These are phyloP conservation scores for Anastatus disparis DNA, from an alignment of 1,140 invertebrate genomes.

Conservation along the genomic window DNA sequence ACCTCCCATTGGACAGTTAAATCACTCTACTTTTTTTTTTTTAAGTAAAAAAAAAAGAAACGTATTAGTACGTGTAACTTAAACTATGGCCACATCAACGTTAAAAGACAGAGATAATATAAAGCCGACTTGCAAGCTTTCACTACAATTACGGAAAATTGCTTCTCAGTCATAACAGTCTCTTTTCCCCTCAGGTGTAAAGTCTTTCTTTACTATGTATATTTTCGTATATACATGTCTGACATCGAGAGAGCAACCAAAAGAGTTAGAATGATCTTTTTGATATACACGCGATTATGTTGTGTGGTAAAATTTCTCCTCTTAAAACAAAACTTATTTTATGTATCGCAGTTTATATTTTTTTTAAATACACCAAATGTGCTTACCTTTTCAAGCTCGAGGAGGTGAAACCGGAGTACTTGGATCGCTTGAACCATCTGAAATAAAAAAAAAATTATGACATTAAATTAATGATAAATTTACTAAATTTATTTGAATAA, in stretches of 20 bases:
- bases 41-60: too few species aligned
- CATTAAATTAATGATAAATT: too few species aligned
- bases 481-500: too few species aligned
- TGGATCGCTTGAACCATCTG: constrained; percentile 99
- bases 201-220: constrained; percentile 23
- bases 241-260: too few species aligned
- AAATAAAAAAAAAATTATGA: constrained; percentile 74
- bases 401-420: constrained; percentile 99
- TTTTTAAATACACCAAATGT: too few species aligned
- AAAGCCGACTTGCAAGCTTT: constrained; percentile 56
- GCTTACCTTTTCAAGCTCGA: constrained; percentile 99
- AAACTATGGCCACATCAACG: constrained; percentile 2
- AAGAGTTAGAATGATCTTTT: neutral
- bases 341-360: neutral
- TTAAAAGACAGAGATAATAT: constrained; percentile 10
- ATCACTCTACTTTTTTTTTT: constrained; percentile 63
- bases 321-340: neutral
- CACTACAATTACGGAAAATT: constrained; percentile 65
- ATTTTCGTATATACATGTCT: too few species aligned
- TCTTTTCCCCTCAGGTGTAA: constrained; percentile 56
- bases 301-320: constrained; percentile 11
- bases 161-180: constrained; percentile 57
- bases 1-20: constrained; percentile 59
- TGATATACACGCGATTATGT: neutral
- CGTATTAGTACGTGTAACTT: too few species aligned